Conservation (phyloP, 2,113 vertebrate species). For the Entelurus aequoreus region DNA sequence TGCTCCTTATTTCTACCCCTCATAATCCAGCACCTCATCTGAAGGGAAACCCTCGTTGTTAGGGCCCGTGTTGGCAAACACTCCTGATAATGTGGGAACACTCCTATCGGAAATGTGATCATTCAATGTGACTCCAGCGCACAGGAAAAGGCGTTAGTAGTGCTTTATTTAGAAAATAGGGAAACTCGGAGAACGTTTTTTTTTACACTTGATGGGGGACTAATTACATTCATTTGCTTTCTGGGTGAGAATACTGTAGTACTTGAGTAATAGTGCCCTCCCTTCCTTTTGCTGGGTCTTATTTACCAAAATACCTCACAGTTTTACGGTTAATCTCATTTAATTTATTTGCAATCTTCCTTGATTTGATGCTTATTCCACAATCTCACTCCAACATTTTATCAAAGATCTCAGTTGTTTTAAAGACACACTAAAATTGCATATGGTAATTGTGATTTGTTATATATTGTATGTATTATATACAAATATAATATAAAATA, state of each 20-base stretch:
- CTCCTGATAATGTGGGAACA: conserved; percentile 33
- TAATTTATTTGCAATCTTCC: too few relatives aligned
- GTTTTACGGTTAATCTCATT: too few relatives aligned
- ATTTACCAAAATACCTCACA: too few relatives aligned
- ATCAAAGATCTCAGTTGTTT: too few relatives aligned
- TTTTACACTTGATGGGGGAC: conserved; percentile 31
- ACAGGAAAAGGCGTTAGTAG: conserved; percentile 2
- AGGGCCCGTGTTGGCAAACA: conserved; percentile 31
- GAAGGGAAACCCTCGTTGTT: conserved; percentile 23
- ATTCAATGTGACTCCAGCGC: conserved; percentile 32
- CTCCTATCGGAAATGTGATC: conserved; percentile 25
- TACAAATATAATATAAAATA: too few relatives aligned
- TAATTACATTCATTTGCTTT: conserved; percentile 3
- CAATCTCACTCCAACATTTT: too few relatives aligned
- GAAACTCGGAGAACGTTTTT: conserved; percentile 17
- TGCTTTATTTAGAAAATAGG: conserved; percentile 24
- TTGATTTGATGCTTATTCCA: too few relatives aligned
- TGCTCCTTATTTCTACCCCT: conserved; percentile 23
- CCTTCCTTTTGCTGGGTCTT: too few relatives aligned
- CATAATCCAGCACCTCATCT: conserved; percentile 1
- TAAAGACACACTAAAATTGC: too few relatives aligned
- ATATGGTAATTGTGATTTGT: too few relatives aligned
- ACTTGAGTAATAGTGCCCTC: conserved; percentile 34
- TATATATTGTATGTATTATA: too few relatives aligned
- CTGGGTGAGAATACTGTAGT: neutral